These are phyloP conservation scores for Lysiphlebus fabarum DNA, from an alignment of 1,140 invertebrate species.

Conservation along the genomic window DNA sequence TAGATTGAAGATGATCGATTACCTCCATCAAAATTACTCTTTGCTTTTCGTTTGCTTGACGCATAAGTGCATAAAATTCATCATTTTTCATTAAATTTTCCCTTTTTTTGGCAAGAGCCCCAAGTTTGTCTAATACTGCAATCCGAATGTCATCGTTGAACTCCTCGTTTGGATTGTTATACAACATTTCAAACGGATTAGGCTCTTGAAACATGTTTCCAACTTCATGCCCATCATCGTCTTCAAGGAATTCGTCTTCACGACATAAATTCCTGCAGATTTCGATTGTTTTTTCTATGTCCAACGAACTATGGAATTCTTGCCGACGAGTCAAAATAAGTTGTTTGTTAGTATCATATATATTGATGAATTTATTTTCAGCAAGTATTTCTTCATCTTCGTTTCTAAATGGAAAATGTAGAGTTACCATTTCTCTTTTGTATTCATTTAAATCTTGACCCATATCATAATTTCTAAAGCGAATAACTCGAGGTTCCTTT, in stretches of 20 bases:
- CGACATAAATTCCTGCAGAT: conserved; percentile 16
- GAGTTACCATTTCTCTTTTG: conserved; percentile 38
- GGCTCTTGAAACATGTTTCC: neutral
- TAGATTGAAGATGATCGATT: conserved; percentile 19
- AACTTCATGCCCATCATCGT: neutral
- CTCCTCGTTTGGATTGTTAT: conserved; percentile 14
- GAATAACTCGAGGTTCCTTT: conserved; percentile 33
- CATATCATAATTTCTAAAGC: conserved; percentile 43
- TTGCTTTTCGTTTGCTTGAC: conserved; percentile 23
- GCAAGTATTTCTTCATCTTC: conserved; percentile 36
- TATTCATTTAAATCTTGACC: conserved; percentile 27
- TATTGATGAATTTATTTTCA: conserved; percentile 33
- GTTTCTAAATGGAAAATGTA: conserved; percentile 40
- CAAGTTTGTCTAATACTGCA: conserved; percentile 20
- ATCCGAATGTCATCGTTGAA: conserved; percentile 19
- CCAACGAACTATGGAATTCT: conserved; percentile 18
- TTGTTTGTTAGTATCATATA: conserved; percentile 25
- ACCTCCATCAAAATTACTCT: conserved; percentile 26
- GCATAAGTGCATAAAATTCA: conserved; percentile 11
- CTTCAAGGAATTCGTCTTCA: neutral
- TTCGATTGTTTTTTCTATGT: conserved; percentile 14
- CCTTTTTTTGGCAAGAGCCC: conserved; percentile 23
- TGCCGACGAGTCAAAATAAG: conserved; percentile 9
- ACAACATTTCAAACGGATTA: conserved; percentile 17
- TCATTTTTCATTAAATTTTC: conserved; percentile 20